Evolutionary conservation across 2,797 vertebrate genomes (phyloP).

Genomic region (Thalassophryne amazonica): DNA sequence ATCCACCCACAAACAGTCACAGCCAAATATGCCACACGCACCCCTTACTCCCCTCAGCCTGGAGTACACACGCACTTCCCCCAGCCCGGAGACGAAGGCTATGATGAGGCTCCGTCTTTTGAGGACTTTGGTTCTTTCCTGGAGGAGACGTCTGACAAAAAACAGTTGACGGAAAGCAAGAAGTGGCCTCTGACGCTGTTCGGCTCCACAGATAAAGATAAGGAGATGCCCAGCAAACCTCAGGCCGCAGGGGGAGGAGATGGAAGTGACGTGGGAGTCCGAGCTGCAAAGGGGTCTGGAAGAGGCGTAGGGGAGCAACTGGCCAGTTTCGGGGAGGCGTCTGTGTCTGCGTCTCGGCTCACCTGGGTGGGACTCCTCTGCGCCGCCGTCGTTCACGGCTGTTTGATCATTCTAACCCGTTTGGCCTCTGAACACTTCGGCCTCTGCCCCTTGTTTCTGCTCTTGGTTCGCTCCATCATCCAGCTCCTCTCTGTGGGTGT

Average conservation of each 20-base stretch:
- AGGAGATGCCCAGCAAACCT: constrained; percentile 36
- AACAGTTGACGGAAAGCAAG: constrained; percentile 79
- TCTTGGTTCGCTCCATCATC: constrained; percentile 89
- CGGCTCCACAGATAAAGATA: constrained; percentile 77
- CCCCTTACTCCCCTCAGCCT: constrained; percentile 85
- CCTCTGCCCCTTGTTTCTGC: constrained; percentile 91
- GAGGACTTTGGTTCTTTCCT: constrained; percentile 87
- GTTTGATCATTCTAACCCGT: constrained; percentile 88
- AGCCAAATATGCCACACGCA: constrained; percentile 88
- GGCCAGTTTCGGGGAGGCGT: constrained; percentile 86
- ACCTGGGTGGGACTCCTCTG: constrained; percentile 90
- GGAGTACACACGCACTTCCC: constrained; percentile 87
- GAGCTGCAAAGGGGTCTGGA: constrained; percentile 49
- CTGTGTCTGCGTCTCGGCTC: constrained; percentile 83
- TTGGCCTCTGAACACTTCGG: constrained; percentile 88
- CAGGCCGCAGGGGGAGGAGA: constrained; percentile 36
- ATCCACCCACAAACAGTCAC: constrained; percentile 95
- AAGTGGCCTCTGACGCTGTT: constrained; percentile 83
- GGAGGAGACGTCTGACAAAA: constrained; percentile 90
- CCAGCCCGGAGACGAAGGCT: constrained; percentile 89
- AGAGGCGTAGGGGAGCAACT: constrained; percentile 79
- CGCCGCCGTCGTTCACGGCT: constrained; percentile 90
- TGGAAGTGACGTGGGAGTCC: constrained; percentile 36
- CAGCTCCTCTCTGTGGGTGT: constrained; percentile 86
- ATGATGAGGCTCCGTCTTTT: constrained; percentile 85